Percentiles rank a stretch among this genome's conserved stretches.
Conservation (phyloP, 2,113 vertebrate genomes). For the Microtus montanus region DNA sequence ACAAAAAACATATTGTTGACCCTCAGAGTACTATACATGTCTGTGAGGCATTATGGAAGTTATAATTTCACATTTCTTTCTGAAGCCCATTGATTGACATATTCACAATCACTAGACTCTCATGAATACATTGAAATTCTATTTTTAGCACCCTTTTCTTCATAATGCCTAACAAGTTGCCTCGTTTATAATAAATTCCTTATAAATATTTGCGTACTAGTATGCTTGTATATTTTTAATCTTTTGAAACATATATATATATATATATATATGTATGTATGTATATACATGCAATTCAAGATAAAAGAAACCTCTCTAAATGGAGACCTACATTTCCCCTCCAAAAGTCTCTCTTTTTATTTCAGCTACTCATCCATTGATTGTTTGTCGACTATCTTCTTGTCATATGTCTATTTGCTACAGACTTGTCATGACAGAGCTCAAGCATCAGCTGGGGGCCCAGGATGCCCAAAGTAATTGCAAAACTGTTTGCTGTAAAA, state of each 20-base stretch:
- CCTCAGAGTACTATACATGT: background rate
- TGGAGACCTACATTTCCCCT: conserved; percentile 4
- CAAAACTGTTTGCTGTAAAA: conserved; percentile 75
- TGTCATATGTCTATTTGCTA: conserved; percentile 62
- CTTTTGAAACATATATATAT: background rate
- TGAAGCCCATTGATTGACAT: conserved; percentile 13
- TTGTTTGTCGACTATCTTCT: conserved; percentile 59
- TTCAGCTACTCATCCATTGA: conserved; percentile 69
- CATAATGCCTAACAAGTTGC: background rate
- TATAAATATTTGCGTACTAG: conserved; percentile 18
- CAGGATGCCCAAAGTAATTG: conserved; percentile 69
- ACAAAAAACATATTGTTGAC: conserved; percentile 2
- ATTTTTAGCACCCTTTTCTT: background rate
- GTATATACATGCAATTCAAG: background rate
- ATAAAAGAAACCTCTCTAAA: background rate
- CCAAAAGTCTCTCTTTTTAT: conserved; percentile 45
- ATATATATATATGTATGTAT: background rate
- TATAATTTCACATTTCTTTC: conserved; percentile 31
- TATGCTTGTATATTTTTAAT: background rate
- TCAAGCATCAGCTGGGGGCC: conserved; percentile 7
- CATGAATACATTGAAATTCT: background rate
- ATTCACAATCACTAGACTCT: conserved; percentile 10
- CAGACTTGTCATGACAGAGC: conserved; percentile 69
- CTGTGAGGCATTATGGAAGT: background rate
- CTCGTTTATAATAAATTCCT: background rate